Base-by-base conservation (phyloP, 2,113 vertebrate genomes). In the Pachypanchax playfairii region DNA sequence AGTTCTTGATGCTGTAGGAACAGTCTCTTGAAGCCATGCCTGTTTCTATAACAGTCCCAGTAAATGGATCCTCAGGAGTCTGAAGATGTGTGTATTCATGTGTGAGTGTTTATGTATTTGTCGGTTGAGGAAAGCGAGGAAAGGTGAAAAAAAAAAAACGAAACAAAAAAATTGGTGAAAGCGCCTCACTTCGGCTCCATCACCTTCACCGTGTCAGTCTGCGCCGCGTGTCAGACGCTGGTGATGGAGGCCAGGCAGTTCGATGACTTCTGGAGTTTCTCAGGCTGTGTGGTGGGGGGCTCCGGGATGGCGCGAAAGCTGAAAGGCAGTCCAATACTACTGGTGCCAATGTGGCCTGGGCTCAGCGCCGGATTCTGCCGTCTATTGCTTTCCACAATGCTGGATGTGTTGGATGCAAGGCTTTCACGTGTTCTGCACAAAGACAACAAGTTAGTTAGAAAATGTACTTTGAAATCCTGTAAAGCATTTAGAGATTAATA, bases 241-340 rank as follows among this genome's bases (percentile, higher is more conserved):
- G 97, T 99, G 90, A 99, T 96, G 92, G 97, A 98, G 91, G 97
- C 96, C 90, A 99, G 92, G 91, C 96, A 99, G 93, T 93, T 97
- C 80, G 95, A 92, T 84, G 96, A 93, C 93, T 98, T 98, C 94
- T 96, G 96, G 77, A 98, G 92, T 88, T 98, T 98, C 91, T 99
- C 97, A 74, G 94, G 93, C 89, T 97, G 96, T 1, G 89, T 90
- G 48, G 92, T 75, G 10, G 96, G 90, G 12, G 96, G 93, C 62
- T 99, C 96, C 20, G 94, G 88, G 79, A 93, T 87, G 56, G 95
- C 90, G 78, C 96, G 95, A 91, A 98, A 98, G 92, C 60, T 96
- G 94, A 98, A 98, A 0, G 93, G 88, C 48, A 95, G 93, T 55
- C 91, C 88, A 33, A 91, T 90, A 76, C 89, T 75, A 78, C 94